Percentiles rank a stretch among this genome's conserved stretches.
phyloP scores from a whole-genome alignment of 2,113 vertebrate species.

The Noturus placidus region DNA sequence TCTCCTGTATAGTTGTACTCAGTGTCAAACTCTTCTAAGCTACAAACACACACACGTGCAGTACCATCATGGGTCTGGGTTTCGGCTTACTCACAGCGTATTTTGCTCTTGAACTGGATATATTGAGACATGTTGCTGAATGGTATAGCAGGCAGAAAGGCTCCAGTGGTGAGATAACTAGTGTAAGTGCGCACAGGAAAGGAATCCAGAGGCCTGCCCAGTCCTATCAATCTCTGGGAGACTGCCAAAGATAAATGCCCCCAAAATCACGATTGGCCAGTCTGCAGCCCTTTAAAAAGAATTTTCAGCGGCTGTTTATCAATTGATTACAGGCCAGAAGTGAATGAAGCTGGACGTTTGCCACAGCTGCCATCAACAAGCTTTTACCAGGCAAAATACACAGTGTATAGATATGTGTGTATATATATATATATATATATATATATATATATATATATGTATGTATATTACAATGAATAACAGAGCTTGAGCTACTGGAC shows the following conservation, averaged over 20 bases:
- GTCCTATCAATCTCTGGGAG: conserved; percentile 71
- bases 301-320: conserved; percentile 68
- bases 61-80: not conserved
- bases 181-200: conserved; percentile 69
- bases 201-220: conserved; percentile 68
- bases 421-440: too few species aligned
- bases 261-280: conserved; percentile 60
- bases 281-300: conserved; percentile 61
- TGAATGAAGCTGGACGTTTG: conserved; percentile 52
- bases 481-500: not conserved
- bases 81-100: not conserved
- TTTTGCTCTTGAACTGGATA: conserved; percentile 1
- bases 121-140: conserved; percentile 52
- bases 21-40: not conserved
- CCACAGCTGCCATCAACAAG: conserved; percentile 40
- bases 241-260: conserved; percentile 72
- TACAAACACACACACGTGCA: not conserved
- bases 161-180: conserved; percentile 72
- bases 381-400: not conserved
- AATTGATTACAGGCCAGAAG: conserved; percentile 58
- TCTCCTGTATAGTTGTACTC: not conserved
- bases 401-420: too few species aligned
- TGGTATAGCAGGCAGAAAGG: conserved; percentile 66
- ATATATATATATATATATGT: too few species aligned
- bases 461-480: not conserved